Conservation (phyloP, 30 jellyfish, hydroid and myxozoan species). For the Morbakka virulenta region DNA sequence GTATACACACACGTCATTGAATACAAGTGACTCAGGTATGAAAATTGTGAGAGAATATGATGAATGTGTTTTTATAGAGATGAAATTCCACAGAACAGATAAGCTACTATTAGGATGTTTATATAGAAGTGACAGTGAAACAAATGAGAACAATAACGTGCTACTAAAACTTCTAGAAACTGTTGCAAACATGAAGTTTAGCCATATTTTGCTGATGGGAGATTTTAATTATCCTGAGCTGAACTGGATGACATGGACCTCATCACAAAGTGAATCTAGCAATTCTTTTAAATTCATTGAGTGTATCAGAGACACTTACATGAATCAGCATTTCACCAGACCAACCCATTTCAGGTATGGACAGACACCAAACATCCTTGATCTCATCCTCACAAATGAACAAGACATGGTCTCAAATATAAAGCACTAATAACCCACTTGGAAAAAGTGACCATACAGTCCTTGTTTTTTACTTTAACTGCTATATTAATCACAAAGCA, state of each 20-base stretch:
- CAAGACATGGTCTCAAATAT: conserved; percentile 18
- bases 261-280: conserved; percentile 14
- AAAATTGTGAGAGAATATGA: no score
- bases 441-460: conserved; percentile 27
- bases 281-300: conserved; percentile 1
- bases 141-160: conserved; percentile 11
- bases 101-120: conserved; percentile 32
- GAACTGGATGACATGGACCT: conserved; percentile 27
- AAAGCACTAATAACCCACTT: conserved; percentile 10
- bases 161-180: conserved; percentile 7
- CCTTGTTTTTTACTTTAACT: conserved; percentile 7
- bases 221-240: conserved; percentile 40
- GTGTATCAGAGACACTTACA: conserved; percentile 13
- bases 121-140: conserved; percentile 12
- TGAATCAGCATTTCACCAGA: conserved; percentile 17
- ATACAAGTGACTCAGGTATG: no score
- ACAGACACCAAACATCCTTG: conserved; percentile 38
- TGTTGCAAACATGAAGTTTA: conserved; percentile 6
- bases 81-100: conserved; percentile 20
- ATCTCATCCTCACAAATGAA: conserved; percentile 18
- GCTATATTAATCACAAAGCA: conserved; percentile 7
- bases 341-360: conserved; percentile 42
- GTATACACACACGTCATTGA: no score
- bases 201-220: conserved; percentile 22
- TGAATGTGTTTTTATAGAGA: no score